Evolutionary conservation across 2,888 invertebrate species (phyloP).

Genomic region (Unio pictorum): DNA sequence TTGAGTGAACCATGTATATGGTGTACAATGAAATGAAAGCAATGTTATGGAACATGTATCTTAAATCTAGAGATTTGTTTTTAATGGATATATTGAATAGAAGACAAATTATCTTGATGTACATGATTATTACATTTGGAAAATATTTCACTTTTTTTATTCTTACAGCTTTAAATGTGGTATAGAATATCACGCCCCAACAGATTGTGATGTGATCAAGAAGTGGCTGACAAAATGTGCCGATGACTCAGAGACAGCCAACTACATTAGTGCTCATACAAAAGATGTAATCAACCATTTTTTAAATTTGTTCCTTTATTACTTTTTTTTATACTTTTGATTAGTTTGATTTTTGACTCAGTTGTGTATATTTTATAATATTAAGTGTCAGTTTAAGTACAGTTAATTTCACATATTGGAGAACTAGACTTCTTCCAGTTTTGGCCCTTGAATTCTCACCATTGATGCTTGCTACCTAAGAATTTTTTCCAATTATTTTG

Average conservation of each 20-base stretch:
- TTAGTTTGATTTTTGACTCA: neutral
- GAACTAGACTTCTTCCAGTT: too few species aligned
- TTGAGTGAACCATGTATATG: too few species aligned
- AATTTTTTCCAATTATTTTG: too few species aligned
- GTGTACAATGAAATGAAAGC: too few species aligned
- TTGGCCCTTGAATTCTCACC: too few species aligned
- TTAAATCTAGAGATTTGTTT: too few species aligned
- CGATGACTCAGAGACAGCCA: slow-evolving; percentile 99
- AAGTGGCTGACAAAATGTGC: slow-evolving; percentile 99
- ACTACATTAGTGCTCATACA: slow-evolving; percentile 99
- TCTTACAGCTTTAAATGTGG: slow-evolving; percentile 86
- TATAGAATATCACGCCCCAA: slow-evolving; percentile 97
- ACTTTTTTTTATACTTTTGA: slow-evolving; percentile 28
- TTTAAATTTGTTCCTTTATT: neutral
- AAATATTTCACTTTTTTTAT: neutral
- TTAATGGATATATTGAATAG: too few species aligned
- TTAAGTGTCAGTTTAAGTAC: neutral
- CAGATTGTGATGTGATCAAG: slow-evolving; percentile 94
- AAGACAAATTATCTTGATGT: neutral
- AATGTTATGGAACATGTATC: too few species aligned
- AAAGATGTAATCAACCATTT: slow-evolving; percentile 79
- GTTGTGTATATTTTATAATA: neutral
- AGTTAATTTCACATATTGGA: too few species aligned
- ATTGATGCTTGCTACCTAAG: too few species aligned
- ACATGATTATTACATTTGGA: neutral